These are phyloP conservation scores for Pelobates fuscus DNA, from an alignment of 2,113 vertebrate species.

Conservation along the genomic window DNA sequence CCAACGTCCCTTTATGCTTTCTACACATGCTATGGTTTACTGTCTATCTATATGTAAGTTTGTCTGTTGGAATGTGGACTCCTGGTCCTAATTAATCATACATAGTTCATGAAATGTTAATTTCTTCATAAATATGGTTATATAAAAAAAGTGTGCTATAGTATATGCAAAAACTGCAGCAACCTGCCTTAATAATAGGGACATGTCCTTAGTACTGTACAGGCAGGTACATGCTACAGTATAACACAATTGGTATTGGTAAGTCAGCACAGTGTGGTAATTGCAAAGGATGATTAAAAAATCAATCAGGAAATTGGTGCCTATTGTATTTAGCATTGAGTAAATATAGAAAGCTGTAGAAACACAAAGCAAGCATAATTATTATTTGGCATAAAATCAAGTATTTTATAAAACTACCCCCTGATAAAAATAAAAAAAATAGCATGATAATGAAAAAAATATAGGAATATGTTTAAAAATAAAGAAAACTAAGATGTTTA, in stretches of 20 bases:
- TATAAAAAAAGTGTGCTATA: too few species aligned
- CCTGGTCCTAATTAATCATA: background rate
- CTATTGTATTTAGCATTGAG: too few species aligned
- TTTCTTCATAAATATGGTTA: background rate
- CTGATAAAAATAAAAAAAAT: background rate
- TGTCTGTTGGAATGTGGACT: constrained; percentile 15
- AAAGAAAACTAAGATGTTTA: background rate
- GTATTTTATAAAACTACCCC: too few species aligned
- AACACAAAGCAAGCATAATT: too few species aligned
- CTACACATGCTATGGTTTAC: background rate
- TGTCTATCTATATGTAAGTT: constrained; percentile 25
- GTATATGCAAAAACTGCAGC: constrained; percentile 18
- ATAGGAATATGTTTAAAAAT: background rate
- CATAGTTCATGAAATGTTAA: background rate
- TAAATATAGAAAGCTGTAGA: too few species aligned
- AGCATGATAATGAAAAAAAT: background rate
- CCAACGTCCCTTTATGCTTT: constrained; percentile 16
- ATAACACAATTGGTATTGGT: constrained; percentile 53
- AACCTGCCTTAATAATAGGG: background rate
- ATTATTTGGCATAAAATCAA: too few species aligned
- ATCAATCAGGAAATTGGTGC: background rate
- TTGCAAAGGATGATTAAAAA: background rate
- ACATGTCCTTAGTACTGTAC: constrained; percentile 18
- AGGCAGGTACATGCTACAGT: constrained; percentile 45
- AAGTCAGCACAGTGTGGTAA: constrained; percentile 13